Base-by-base conservation (phyloP, 2,113 vertebrate species). In the Dasypus novemcinctus region DNA sequence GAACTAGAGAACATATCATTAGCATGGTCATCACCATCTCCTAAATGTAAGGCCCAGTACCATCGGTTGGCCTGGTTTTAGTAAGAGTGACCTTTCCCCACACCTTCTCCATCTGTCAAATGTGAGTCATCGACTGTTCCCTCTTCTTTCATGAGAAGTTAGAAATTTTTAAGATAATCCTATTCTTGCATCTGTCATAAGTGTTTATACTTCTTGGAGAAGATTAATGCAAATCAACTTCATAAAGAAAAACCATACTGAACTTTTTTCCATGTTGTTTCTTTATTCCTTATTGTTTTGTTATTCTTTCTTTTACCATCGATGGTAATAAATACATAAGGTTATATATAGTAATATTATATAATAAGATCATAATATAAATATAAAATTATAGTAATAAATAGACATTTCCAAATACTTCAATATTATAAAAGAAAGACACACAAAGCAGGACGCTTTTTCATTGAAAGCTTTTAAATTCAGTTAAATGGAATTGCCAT, bases 401-500 rank as follows among this genome's bases (percentile, higher is more conserved):
- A 6, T n/a, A 52, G 25, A 74, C 57, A 93, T 41, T 74, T 29
- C 12, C 49, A 78, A 86, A 46, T 66, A 59, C 2, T 52, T 74
- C 3, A 49, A 4, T 21, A n/a, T n/a, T 43, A 29, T 31, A 46
- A 79, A 57, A 23, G 63, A 64, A 72, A 94, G 49, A 27, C 74
- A 68, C 21, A 68, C 49, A 68, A 88, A 31, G 25, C 43, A 76
- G 52, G 4, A 4, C 4, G 43, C 41, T 46, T 86, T 66, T 36
- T 93, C 76, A 63, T 27, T 87, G 74, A 57, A 91, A 91, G 13
- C 27, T 84, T 68, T 89, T 36, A 64, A 64, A 54, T 63, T 79
- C 18, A 25, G 25, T 90, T 80, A 79, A 54, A 71, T 43, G 27
- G 21, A 49, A 14, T 66, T 54, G 38, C 38, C 33, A 57, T 41